Conservation (phyloP, 37 sponge, comb jelly and placozoan genomes). For the Spongilla lacustris region DNA sequence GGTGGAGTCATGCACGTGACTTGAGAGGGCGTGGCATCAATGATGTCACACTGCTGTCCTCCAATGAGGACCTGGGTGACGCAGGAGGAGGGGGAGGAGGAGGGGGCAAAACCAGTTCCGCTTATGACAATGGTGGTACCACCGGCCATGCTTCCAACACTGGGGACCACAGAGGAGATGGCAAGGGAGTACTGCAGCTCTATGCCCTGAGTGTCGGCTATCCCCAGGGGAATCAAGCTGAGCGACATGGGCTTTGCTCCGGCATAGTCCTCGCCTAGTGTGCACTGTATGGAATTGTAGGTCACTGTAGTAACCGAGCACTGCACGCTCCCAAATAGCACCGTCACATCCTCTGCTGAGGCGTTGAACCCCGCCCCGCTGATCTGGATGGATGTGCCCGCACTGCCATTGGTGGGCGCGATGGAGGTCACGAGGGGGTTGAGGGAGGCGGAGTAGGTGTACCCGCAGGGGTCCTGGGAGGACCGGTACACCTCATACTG, state of each 20-base stretch:
- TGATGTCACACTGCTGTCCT: constrained; percentile 28
- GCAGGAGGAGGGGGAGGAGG: neutral
- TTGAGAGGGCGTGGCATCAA: neutral
- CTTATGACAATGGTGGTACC: constrained; percentile 42
- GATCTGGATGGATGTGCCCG: constrained; percentile 43
- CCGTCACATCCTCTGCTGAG: constrained; percentile 1
- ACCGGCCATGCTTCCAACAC: constrained; percentile 53
- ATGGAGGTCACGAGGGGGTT: constrained; percentile 61
- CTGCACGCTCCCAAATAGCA: constrained; percentile 40
- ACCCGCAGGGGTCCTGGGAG: constrained; percentile 41
- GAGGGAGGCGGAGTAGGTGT: constrained; percentile 45
- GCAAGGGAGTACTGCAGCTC: constrained; percentile 35
- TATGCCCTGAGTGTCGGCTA: constrained; percentile 20
- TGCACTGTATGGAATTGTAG: constrained; percentile 33
- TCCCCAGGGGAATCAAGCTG: constrained; percentile 25
- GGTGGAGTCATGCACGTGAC: constrained; percentile 43
- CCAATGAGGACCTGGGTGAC: constrained; percentile 42
- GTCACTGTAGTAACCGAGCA: constrained; percentile 41
- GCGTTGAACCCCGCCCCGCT: constrained; percentile 39
- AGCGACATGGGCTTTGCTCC: constrained; percentile 52
- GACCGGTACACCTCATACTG: constrained; percentile 6
- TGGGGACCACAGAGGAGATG: constrained; percentile 19
- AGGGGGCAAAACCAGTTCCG: constrained; percentile 64
- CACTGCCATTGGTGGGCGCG: constrained; percentile 24
- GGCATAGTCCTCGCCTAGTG: constrained; percentile 21